phyloP scores from a whole-genome alignment of 2,797 vertebrate genomes.

The Melanitta fusca region DNA sequence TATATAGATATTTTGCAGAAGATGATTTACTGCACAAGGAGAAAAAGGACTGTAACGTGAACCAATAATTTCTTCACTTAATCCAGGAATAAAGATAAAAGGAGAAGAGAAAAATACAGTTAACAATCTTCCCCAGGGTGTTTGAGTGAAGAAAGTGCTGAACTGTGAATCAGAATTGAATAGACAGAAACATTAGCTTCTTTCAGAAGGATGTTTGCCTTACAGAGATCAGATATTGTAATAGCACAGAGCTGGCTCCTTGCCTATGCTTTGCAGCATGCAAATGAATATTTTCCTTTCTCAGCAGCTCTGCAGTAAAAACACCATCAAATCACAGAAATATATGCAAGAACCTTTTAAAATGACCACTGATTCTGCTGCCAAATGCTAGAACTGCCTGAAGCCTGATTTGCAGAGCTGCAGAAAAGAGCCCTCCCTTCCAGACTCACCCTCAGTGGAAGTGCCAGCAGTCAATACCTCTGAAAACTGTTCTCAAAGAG shows the following conservation, averaged over 20 bases:
- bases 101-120: slow-evolving; percentile 23
- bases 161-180: slow-evolving; percentile 59
- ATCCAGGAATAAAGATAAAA: slow-evolving; percentile 56
- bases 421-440: background rate
- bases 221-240: slow-evolving; percentile 65
- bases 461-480: background rate
- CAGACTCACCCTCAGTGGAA: background rate
- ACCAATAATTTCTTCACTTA: slow-evolving; percentile 38
- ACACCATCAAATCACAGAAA: background rate
- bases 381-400: background rate
- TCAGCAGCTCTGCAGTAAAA: slow-evolving; percentile 21
- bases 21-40: background rate
- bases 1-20: background rate
- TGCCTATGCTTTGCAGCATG: slow-evolving; percentile 43
- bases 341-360: background rate
- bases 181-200: slow-evolving; percentile 59
- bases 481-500: background rate
- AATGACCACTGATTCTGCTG: background rate
- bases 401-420: background rate
- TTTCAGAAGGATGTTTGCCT: slow-evolving; percentile 60
- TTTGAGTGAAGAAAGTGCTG: slow-evolving; percentile 49
- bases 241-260: slow-evolving; percentile 36
- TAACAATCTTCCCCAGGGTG: slow-evolving; percentile 47
- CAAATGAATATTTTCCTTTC: slow-evolving; percentile 50
- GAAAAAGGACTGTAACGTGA: background rate